Percentiles rank a stretch among this genome's conserved stretches.
These are phyloP conservation scores for Tetrao urogallus DNA, from an alignment of 2,113 vertebrate genomes.

Conservation along the genomic window DNA sequence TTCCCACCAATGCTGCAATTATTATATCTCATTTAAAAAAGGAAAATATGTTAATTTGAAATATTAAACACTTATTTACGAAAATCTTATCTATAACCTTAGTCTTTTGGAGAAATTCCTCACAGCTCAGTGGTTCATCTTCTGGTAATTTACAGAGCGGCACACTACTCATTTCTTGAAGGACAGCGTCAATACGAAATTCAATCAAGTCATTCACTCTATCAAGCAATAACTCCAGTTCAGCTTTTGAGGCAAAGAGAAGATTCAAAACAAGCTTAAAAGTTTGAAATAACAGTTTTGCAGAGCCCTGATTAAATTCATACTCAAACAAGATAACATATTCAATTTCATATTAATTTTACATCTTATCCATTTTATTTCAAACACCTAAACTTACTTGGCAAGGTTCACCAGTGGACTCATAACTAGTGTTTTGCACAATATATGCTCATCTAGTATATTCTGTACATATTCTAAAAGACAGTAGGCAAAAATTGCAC, in stretches of 20 bases:
- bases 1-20: neutral
- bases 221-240: slow-evolving; percentile 88
- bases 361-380: neutral
- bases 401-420: neutral
- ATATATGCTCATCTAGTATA: neutral
- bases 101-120: slow-evolving; percentile 87
- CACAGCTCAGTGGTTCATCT: slow-evolving; percentile 86
- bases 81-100: slow-evolving; percentile 74
- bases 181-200: slow-evolving; percentile 87
- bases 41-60: neutral
- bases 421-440: neutral
- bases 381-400: neutral
- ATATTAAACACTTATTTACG: neutral
- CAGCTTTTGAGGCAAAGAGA: slow-evolving; percentile 69
- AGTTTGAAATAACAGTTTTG: neutral
- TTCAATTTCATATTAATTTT: neutral
- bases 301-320: neutral
- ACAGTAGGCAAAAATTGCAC: neutral
- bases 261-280: neutral
- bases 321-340: neutral
- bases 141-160: slow-evolving; percentile 86
- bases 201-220: slow-evolving; percentile 87
- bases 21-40: neutral
- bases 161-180: slow-evolving; percentile 86
- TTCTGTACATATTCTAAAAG: neutral